Evolutionary conservation across 2,113 vertebrate species (phyloP), one percentile per base, ranked within the genome.

Genomic region (Morone saxatilis): DNA sequence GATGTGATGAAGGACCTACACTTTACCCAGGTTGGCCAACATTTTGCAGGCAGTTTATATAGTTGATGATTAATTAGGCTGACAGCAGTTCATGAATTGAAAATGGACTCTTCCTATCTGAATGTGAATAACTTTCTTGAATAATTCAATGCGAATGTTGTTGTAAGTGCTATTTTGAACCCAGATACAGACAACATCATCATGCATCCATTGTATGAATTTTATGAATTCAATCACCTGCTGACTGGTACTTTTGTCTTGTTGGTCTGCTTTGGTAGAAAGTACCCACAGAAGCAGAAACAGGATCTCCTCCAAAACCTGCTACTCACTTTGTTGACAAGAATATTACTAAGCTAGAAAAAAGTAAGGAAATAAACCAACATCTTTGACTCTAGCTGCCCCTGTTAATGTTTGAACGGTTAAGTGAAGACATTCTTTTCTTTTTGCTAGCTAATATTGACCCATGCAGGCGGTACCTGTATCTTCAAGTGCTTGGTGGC

Each of bases 401-500:
- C 20, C 16, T 22, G 11, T 54, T 19, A 50, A 12, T 4, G 12
- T 63, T 62, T 50, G 4, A 67, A 69, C 9, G 0, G 12, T 62
- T 45, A 56, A 48, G 0, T 43, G 6, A 65, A 36, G 3, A n/a
- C 47, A 4, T 69, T 87, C 10, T 76, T 67, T 69, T 65, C 25
- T 50, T 95, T 81, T 89, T 94, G 9, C 86, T 94, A 99, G 98
- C 95, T 90, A 97, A 95, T 92, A 96, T 97, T 89, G 96, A 98
- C 93, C 97, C 97, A 88, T 96, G 96, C 78, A 95, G 97, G 86
- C 97, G 98, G 93, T 97, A 97, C 95, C 94, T 99, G 92, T 97
- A 99, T 94, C 95, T 99, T 91, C 97, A 99, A 94, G 95, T 99
- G 89, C 95, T 98, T 90, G 97, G 97, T 88, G 98, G 98, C 84